Base-by-base conservation (phyloP, 2,888 invertebrate species). In the Petrolisthes cinctipes region DNA sequence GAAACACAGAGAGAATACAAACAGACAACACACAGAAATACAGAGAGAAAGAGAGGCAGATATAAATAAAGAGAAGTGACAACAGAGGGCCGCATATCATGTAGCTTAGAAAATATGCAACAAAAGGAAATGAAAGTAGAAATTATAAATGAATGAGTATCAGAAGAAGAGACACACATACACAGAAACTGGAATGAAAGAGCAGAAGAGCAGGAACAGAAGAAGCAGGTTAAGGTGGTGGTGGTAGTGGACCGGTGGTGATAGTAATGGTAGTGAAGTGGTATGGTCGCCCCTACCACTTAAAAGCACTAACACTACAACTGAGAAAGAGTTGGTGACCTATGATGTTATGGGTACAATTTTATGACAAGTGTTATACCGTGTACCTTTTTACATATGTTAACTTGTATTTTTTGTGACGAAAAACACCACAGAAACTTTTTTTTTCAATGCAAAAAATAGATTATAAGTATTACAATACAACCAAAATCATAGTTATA, bases 171-270 rank as follows among this genome's bases (percentile, higher is more conserved):
- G 81, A 23, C 37, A 56, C 23, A 81, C 23, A 14, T 51, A 56
- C 57, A 81, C 57, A n/a, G n/a, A 54, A 57, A 80, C 56, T 14
- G 37, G 61, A 57, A 81, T 56, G 61, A 61, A 54, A 23, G 56
- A 57, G 61, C 14, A 54, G 80, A 80, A 57, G 76, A 76, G 76
- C 51, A 76, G 51, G 53, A 76, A 53, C 51, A 76, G 53, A n/a
- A 76, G 78, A 5, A 78, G 78, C 53, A 78, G 78, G 78, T 54
- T 51, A 9, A 14, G 78, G 78, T 20, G 78, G 76, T 53, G 78
- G 54, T n/a, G 14, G n/a, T 4, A n/a, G 54, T 7, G 53, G 20
- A n/a, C 4, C 53, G 17, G 78, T 54, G 51, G 53, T 23, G 75
- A 4, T 51, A 51, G 75, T 9, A n/a, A 51, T 37, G 7, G 71